Evolutionary conservation across 2,888 invertebrate genomes (phyloP), one percentile per base, ranked within the genome.

Genomic region (Anarsia innoxiella): DNA sequence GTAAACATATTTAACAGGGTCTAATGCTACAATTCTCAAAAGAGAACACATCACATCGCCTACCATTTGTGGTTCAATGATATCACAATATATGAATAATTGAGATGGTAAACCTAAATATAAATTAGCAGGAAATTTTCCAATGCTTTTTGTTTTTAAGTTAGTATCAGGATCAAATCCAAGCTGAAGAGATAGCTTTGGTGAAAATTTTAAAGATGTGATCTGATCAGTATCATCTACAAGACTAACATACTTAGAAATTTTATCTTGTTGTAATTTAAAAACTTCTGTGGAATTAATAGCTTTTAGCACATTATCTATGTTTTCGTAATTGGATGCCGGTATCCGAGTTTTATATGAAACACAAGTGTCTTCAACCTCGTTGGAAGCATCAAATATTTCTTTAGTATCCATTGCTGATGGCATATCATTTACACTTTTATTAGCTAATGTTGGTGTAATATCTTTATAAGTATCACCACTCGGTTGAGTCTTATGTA

Each of bases 11-110:
- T 47, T 46, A 3, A 46, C 13, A 1, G 47, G 44, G 36, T 47
- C 47, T 37, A 52, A 36, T 12, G 52, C 41, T 40, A 52, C 46
- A 0, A 54, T 46, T 37, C 51, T 40, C 15, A 54, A 10, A 11
- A 54, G 34, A 3, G 51, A 33, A 25, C 45, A 30, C 44, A 54
- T 51, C 0, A 49, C 51, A 46, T 54, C 52, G 4, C 47, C 48
- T 0, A 46, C 45, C n/a, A 43, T 40, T 16, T 44, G 47, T 8
- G 42, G 40, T 34, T 47, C 38, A 3, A 51, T 34, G 5, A 51
- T 48, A 35, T 49, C 46, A 35, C 37, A 41, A 29, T 51, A 48
- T 13, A 48, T 12, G 32, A 41, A 52, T 11, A 51, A 8, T 27
- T 47, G 47, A n/a, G 45, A 44, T 34, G 45, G 46, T 30, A 46